Conservation (phyloP, 2,113 vertebrate species). For the Cyanoderma ruficeps region DNA sequence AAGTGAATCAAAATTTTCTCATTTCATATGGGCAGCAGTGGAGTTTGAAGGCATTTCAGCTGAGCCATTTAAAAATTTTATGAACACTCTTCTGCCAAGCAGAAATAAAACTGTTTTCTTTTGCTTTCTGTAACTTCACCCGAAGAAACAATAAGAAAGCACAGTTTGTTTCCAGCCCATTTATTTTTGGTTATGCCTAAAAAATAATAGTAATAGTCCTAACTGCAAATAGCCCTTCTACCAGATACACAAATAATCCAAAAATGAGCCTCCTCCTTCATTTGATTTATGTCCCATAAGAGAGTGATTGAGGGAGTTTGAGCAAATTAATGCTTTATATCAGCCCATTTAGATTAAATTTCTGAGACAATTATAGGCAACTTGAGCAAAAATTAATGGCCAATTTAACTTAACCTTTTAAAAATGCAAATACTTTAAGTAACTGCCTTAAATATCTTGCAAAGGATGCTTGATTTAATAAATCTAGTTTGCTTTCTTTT, state of each 20-base stretch:
- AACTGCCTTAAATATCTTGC: not conserved
- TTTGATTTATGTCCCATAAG: not conserved
- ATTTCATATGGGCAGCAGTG: not conserved
- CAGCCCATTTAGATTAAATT: not conserved
- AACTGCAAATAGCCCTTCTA: not conserved
- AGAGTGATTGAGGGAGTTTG: not conserved
- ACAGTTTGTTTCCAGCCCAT: not conserved
- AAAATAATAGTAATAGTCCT: not conserved
- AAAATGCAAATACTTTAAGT: not conserved
- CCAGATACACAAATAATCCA: not conserved
- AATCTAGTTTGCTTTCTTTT: not conserved
- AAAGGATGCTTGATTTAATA: not conserved
- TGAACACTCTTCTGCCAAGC: not conserved
- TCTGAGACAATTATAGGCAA: not conserved
- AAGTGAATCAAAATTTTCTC: not conserved
- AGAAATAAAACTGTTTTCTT: not conserved
- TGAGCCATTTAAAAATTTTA: not conserved
- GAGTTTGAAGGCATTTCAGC: not conserved
- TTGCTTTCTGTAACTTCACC: not conserved
- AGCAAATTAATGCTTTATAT: not conserved
- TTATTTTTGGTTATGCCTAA: not conserved
- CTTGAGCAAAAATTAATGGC: not conserved
- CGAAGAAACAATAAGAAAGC: not conserved
- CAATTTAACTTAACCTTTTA: conserved; percentile 24
- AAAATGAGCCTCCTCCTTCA: not conserved